Conservation (phyloP, 1,140 invertebrate species). For the Drosophila cardini region DNA sequence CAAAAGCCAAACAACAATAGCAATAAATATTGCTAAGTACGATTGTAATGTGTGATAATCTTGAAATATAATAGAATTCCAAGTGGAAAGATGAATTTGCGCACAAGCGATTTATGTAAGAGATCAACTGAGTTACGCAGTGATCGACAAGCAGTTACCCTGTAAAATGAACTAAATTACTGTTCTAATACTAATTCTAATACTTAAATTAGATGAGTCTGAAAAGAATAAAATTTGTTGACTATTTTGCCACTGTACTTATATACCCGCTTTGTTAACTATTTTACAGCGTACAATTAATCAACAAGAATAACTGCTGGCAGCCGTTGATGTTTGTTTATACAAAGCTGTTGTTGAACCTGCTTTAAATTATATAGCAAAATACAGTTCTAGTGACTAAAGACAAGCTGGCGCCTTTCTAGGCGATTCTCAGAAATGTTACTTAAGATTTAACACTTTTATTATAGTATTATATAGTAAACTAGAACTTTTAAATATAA, state of each 20-base stretch:
- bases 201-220: no score
- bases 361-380: slow-evolving; percentile 11
- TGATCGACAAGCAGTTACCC: not conserved
- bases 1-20: not conserved
- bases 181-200: not conserved
- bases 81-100: slow-evolving; percentile 38
- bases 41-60: slow-evolving; percentile 7
- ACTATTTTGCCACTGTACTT: not conserved
- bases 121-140: slow-evolving; percentile 12
- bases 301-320: slow-evolving; percentile 15
- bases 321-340: slow-evolving; percentile 43
- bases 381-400: no score
- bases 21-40: not conserved
- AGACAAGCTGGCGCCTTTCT: slow-evolving; percentile 1
- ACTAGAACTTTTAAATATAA: no score
- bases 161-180: not conserved
- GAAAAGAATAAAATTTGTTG: no score
- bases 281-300: slow-evolving; percentile 5
- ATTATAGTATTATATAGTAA: no score
- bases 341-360: slow-evolving; percentile 19
- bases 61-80: not conserved
- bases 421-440: not conserved
- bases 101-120: slow-evolving; percentile 56
- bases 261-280: not conserved
- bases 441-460: not conserved